Base-by-base conservation (phyloP, 1,140 invertebrate genomes). In the Bombyx mandarina region DNA sequence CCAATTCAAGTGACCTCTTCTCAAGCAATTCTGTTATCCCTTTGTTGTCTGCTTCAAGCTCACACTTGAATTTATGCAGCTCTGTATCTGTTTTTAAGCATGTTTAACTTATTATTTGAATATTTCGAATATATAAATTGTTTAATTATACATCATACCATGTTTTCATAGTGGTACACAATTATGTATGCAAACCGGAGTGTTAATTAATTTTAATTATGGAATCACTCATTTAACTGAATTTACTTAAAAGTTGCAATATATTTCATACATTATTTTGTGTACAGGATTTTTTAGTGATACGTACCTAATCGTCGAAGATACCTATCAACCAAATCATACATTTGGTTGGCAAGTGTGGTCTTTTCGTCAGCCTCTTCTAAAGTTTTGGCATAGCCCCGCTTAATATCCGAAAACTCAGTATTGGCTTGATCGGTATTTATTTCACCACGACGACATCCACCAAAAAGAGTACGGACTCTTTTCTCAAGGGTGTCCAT, bases 21-120 rank as follows among this genome's bases (percentile, higher is more conserved):
- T 99, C 98, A 60, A 99, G 82, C 44, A 98, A 90, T 89, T 99
- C 97, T 8, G 98, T 99, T 50, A 99, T 99, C 12, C 98, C 98
- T 67, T 97, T 96, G 89, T 99, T 97, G 84, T 99, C 98, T 35
- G 97, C 97, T 89, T 99, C 98, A 48, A 99, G 78, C 88, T 99
- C 98, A 91, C 98, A 97, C 89, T 99, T 99, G 84, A 99, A 99
- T 85, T 99, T 99, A 67, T 96, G 93, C 44, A 99, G 82, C 81
- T 99, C 98, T 77, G 96, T 96, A 79, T 99, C 88, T 89, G 69
- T 62, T 61, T 35, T 35, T 35, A 35, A 5, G 4, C 26, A 35
- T 35, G 2, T 35, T 35, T 35, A 35, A 35, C 26, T 35, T 2
- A 3, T 35, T 35, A 35, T 35, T 35, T 35, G 26, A 5, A 35